phyloP scores from a whole-genome alignment of 2,797 vertebrate genomes.

The Mormyrops boulengeri region DNA sequence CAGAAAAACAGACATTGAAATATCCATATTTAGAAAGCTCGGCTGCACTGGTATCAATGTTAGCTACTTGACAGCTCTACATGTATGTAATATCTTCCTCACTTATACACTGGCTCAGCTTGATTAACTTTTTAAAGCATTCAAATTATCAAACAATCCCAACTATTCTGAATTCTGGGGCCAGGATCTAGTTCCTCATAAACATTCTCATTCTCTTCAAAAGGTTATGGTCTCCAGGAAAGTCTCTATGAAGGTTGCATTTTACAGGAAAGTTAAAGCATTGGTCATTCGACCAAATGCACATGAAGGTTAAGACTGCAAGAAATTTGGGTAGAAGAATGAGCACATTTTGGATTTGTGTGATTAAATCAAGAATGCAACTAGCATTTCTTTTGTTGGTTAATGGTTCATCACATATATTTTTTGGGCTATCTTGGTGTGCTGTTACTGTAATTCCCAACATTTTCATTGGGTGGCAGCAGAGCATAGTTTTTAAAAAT shows the following conservation, averaged over 20 bases:
- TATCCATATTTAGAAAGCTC: not conserved
- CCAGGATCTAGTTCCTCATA: not conserved
- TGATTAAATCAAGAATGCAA: not conserved
- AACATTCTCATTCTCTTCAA: not conserved
- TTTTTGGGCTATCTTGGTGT: not conserved
- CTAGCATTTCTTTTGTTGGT: not conserved
- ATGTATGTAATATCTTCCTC: not conserved
- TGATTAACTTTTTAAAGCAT: no score
- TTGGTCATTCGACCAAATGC: not conserved
- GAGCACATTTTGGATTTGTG: not conserved
- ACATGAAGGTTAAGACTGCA: not conserved
- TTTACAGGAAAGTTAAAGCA: not conserved
- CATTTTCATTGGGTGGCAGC: slow-evolving; percentile 46
- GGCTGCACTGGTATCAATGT: not conserved
- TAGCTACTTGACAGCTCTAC: not conserved
- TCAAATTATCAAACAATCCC: not conserved
- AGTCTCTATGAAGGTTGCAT: not conserved
- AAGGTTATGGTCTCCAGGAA: not conserved
- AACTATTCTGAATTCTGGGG: not conserved
- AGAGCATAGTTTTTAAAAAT: slow-evolving; percentile 9
- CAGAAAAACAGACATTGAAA: not conserved
- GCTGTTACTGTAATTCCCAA: not conserved
- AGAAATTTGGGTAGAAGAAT: not conserved
- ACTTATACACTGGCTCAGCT: not conserved
- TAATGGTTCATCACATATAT: not conserved